Evolutionary conservation across 1,140 invertebrate genomes (phyloP).

Genomic region (Psix sp.): DNA sequence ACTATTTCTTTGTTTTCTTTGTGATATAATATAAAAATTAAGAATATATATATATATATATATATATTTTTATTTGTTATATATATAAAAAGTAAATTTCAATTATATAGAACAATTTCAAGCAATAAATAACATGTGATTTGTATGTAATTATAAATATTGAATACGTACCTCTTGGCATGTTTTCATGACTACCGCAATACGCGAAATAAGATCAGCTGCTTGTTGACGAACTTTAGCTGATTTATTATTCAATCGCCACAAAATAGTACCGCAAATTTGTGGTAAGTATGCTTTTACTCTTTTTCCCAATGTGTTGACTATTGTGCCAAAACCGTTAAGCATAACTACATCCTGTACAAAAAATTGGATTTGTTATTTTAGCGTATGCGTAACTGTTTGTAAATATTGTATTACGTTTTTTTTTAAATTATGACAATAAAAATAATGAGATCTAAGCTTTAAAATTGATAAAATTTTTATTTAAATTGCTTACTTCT

Average conservation of each 20-base stretch:
- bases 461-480: not conserved
- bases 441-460: slow-evolving; percentile 35
- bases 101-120: too few species aligned
- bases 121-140: too few species aligned
- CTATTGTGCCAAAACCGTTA: slow-evolving; percentile 99
- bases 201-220: slow-evolving; percentile 98
- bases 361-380: slow-evolving; percentile 36
- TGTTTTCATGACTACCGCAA: slow-evolving; percentile 99
- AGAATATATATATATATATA: too few species aligned
- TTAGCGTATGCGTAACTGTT: too few species aligned
- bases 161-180: slow-evolving; percentile 90
- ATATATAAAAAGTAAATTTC: too few species aligned
- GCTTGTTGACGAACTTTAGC: slow-evolving; percentile 99
- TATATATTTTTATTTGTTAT: too few species aligned
- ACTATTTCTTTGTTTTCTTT: too few species aligned
- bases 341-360: slow-evolving; percentile 98
- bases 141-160: slow-evolving; percentile 1
- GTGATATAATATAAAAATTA: too few species aligned
- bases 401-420: too few species aligned
- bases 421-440: slow-evolving; percentile 28
- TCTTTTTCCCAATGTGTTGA: slow-evolving; percentile 97
- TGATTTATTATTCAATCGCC: slow-evolving; percentile 99
- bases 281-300: slow-evolving; percentile 99
- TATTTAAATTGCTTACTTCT: slow-evolving; percentile 81
- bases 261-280: slow-evolving; percentile 99